Conservation (phyloP, 2,113 vertebrate genomes). For the Syrrhaptes paradoxus region DNA sequence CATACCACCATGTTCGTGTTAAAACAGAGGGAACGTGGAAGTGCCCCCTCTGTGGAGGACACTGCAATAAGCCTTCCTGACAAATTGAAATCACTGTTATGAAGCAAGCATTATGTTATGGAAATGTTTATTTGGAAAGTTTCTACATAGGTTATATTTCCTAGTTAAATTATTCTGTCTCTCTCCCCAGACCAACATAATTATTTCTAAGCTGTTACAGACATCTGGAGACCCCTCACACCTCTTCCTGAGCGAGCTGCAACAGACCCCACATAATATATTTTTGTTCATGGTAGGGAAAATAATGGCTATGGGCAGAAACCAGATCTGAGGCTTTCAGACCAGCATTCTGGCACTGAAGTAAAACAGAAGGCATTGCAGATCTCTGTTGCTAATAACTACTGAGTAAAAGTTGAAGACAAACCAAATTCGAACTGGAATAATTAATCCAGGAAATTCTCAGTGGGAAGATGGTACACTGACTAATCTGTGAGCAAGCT, state of each 20-base stretch:
- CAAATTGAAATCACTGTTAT: background rate
- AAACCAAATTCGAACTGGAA: conserved; percentile 33
- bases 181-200: background rate
- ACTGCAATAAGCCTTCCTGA: background rate
- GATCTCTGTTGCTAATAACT: conserved; percentile 66
- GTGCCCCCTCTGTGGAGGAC: background rate
- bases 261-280: conserved; percentile 1
- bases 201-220: conserved; percentile 28
- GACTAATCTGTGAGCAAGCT: conserved; percentile 47
- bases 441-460: conserved; percentile 39
- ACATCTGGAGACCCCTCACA: conserved; percentile 37
- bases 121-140: background rate
- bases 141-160: conserved; percentile 46
- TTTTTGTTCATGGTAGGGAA: background rate
- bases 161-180: background rate
- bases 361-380: conserved; percentile 46
- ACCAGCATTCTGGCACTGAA: background rate
- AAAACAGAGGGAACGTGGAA: background rate
- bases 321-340: conserved; percentile 26
- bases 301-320: conserved; percentile 36
- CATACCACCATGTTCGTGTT: background rate
- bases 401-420: conserved; percentile 38
- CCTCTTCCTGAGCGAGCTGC: conserved; percentile 29
- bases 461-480: conserved; percentile 38
- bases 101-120: background rate